These are phyloP conservation scores for Eugnorisma glareosa DNA, from an alignment of 2,888 invertebrate species.

Conservation along the genomic window DNA sequence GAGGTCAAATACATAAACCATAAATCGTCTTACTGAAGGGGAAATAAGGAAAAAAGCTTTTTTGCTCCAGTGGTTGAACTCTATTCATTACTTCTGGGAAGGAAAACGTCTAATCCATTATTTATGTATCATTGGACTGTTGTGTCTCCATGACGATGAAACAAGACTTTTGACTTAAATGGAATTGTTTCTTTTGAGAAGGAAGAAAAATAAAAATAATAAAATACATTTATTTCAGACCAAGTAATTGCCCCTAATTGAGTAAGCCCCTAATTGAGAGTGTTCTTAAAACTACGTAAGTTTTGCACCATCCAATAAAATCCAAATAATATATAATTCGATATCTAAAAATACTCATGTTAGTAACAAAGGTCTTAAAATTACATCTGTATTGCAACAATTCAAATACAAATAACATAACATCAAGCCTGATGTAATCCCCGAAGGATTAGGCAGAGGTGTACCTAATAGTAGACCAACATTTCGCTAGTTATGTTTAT, in stretches of 20 bases:
- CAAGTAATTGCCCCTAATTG: no score
- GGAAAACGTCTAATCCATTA: constrained; percentile 73
- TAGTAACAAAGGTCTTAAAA: background rate
- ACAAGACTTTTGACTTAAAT: constrained; percentile 15
- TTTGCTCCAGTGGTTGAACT: constrained; percentile 79
- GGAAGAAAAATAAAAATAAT: background rate
- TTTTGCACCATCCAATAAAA: background rate
- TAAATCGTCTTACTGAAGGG: constrained; percentile 81
- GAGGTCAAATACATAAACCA: constrained; percentile 86
- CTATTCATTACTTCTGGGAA: constrained; percentile 81
- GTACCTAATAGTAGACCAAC: no score
- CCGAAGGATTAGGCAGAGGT: no score
- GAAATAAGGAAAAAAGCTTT: constrained; percentile 79
- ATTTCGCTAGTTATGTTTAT: no score
- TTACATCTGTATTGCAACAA: background rate
- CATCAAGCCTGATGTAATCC: no score
- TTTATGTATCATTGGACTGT: constrained; percentile 67
- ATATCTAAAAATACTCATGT: background rate
- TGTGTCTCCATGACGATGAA: constrained; percentile 38
- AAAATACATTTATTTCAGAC: background rate
- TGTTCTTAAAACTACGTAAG: background rate
- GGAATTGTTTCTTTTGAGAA: constrained; percentile 30
- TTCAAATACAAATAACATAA: background rate
- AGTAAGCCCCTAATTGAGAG: no score
- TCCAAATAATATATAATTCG: background rate